These are phyloP conservation scores for Pseudococcus viburni DNA, from an alignment of 2,888 invertebrate species.

Conservation along the genomic window DNA sequence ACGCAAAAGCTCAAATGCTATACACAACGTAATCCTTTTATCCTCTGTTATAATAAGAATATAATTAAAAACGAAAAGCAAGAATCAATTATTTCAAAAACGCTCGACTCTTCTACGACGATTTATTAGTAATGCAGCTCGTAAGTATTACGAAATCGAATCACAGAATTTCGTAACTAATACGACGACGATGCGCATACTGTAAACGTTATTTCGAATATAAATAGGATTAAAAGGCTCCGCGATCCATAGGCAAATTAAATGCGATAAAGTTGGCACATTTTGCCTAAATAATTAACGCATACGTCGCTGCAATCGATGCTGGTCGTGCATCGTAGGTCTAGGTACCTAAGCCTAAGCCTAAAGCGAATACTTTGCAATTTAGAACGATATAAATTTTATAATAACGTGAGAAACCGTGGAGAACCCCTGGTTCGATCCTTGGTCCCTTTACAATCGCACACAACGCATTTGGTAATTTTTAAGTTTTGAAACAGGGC, in stretches of 20 bases:
- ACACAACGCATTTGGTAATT: no score
- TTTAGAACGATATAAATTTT: no score
- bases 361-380: no score
- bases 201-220: neutral
- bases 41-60: slow-evolving; percentile 25
- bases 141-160: slow-evolving; percentile 19
- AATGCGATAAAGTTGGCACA: neutral
- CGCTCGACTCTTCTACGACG: slow-evolving; percentile 9
- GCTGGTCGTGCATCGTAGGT: no score
- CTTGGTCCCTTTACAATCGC: no score
- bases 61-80: slow-evolving; percentile 50
- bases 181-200: neutral
- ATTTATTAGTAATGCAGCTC: neutral
- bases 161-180: neutral
- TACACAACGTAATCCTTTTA: slow-evolving; percentile 42
- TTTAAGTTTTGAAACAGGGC: no score
- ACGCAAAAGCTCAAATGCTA: neutral
- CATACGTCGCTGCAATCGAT: neutral
- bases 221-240: neutral
- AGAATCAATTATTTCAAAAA: slow-evolving; percentile 31
- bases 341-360: no score
- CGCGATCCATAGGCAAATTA: neutral
- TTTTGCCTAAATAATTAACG: slow-evolving; percentile 2
- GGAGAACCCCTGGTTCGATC: no score
- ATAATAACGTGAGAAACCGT: no score